Percentiles rank a stretch among this genome's conserved stretches.
Conservation (phyloP, 2,888 invertebrate species). For the Monopis laevigella region DNA sequence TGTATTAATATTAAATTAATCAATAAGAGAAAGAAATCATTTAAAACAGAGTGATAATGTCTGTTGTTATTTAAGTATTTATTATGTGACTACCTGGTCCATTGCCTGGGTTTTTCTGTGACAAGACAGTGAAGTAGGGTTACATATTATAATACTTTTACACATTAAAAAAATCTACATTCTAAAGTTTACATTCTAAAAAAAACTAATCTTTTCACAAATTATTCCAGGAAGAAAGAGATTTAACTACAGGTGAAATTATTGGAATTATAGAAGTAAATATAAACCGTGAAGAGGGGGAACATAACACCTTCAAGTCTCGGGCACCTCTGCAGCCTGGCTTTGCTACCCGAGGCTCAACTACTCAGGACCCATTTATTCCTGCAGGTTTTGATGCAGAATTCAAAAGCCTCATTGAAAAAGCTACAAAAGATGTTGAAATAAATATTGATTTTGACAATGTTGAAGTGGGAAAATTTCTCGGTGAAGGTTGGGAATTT, state of each 20-base stretch:
- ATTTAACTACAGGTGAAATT: conserved; percentile 80
- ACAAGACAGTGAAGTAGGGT: too few species aligned
- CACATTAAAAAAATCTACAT: too few species aligned
- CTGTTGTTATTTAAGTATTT: too few species aligned
- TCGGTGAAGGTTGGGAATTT: conserved; percentile 66
- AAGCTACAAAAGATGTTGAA: conserved; percentile 36
- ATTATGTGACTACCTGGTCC: too few species aligned
- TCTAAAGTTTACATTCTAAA: too few species aligned
- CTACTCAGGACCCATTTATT: conserved; percentile 86
- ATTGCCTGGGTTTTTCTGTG: too few species aligned
- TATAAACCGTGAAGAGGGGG: conserved; percentile 50
- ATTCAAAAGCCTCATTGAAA: conserved; percentile 47
- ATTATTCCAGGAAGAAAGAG: conserved; percentile 69
- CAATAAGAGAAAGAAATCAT: too few species aligned
- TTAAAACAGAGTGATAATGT: too few species aligned
- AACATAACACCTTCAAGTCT: conserved; percentile 72
- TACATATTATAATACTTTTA: too few species aligned
- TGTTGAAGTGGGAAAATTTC: conserved; percentile 50
- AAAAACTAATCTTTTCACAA: too few species aligned
- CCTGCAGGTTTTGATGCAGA: conserved; percentile 82
- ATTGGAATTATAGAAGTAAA: conserved; percentile 68
- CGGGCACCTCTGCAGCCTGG: conserved; percentile 78
- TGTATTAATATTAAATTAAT: too few species aligned
- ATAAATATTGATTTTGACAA: conserved; percentile 47
- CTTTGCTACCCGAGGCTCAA: conserved; percentile 78